Percentiles rank a stretch among this genome's conserved stretches.
Conservation (phyloP, 2,888 invertebrate genomes). For the Melinaea marsaeus region DNA sequence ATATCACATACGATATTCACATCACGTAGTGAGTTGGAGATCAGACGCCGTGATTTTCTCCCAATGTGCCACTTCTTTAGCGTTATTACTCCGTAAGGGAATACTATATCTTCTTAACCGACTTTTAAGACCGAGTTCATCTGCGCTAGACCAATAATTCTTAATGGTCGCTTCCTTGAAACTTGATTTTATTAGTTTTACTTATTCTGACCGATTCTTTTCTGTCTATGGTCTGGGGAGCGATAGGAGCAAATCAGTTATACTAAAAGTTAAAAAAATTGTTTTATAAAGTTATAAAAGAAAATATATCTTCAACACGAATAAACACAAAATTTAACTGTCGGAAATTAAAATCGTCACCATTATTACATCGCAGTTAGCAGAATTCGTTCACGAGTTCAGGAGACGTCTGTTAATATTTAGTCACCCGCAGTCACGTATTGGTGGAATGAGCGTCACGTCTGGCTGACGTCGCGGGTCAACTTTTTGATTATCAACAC, state of each 20-base stretch:
- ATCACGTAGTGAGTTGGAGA: slow-evolving; percentile 40
- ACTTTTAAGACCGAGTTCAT: slow-evolving; percentile 24
- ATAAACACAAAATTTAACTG: not conserved
- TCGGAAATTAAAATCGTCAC: not conserved
- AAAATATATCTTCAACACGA: not conserved
- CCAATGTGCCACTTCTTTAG: slow-evolving; percentile 35
- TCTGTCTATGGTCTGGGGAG: not conserved
- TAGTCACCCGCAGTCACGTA: slow-evolving; percentile 44
- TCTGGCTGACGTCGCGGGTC: slow-evolving; percentile 56
- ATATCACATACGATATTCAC: slow-evolving; percentile 31
- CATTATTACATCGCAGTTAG: not conserved
- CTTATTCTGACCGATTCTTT: not conserved
- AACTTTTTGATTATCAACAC: slow-evolving; percentile 72
- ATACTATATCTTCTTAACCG: slow-evolving; percentile 30
- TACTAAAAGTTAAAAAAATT: not conserved
- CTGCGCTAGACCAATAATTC: slow-evolving; percentile 13
- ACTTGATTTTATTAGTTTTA: not conserved
- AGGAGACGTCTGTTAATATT: slow-evolving; percentile 22
- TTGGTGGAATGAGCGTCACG: slow-evolving; percentile 64
- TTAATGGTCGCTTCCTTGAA: slow-evolving; percentile 14
- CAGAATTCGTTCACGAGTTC: not conserved
- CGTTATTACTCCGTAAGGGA: slow-evolving; percentile 36
- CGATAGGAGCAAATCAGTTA: not conserved
- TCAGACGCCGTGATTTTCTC: slow-evolving; percentile 44
- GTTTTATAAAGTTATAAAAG: not conserved